phyloP scores from a whole-genome alignment of 2,113 vertebrate species.

The Gallinago media region DNA sequence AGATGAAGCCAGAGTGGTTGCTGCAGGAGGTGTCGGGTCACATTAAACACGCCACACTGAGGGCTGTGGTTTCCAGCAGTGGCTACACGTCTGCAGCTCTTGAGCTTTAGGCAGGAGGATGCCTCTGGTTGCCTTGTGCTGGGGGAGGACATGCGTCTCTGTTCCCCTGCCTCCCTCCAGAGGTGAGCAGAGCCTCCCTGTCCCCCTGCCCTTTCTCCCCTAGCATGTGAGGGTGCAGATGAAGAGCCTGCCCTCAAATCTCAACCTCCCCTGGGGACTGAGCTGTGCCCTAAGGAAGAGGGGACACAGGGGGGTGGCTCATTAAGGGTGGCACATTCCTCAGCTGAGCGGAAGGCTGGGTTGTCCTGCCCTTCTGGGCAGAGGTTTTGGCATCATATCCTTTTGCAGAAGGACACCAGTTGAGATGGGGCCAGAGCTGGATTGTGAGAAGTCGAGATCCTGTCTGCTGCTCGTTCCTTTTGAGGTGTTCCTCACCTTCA shows the following conservation, averaged over 20 bases:
- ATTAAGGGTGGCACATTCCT: not conserved
- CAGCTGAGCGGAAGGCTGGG: not conserved
- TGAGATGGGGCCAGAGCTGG: not conserved
- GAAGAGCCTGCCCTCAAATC: not conserved
- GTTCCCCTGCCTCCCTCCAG: not conserved
- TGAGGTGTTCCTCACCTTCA: not conserved
- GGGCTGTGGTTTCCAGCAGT: not conserved
- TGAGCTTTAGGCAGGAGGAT: fast-evolving
- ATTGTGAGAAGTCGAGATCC: not conserved
- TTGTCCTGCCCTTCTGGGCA: not conserved
- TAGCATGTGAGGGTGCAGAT: fast-evolving
- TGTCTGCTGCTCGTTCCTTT: not conserved
- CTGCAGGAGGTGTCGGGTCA: not conserved
- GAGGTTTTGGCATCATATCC: not conserved
- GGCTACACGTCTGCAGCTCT: not conserved
- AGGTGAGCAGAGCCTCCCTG: not conserved
- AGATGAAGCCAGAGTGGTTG: not conserved
- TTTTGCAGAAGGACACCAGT: not conserved
- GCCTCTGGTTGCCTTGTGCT: not conserved
- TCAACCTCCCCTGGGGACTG: too few species aligned
- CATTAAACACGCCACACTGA: fast-evolving
- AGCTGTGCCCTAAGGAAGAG: not conserved
- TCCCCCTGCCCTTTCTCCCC: not conserved
- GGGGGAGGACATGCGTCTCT: fast-evolving
- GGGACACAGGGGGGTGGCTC: not conserved